Percentiles rank a stretch among this genome's conserved stretches.
Conservation (phyloP, 2,113 vertebrate genomes). For the Mus pahari region DNA sequence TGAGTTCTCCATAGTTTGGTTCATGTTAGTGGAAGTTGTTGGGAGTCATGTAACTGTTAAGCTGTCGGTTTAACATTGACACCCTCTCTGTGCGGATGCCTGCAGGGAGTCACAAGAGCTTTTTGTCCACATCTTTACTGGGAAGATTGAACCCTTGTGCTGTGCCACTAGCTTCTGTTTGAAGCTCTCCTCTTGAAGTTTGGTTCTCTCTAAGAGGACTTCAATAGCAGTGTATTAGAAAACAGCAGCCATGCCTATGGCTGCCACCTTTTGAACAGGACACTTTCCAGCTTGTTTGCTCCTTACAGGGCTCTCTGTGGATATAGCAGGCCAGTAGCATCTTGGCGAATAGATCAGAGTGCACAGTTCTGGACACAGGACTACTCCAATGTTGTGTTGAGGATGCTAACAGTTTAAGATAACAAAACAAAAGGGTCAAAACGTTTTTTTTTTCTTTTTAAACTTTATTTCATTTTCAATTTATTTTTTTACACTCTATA, state of each 20-base stretch:
- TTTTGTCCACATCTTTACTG: background rate
- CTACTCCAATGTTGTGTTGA: background rate
- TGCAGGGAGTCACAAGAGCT: background rate
- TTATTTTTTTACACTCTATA: no score
- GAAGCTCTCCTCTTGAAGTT: background rate
- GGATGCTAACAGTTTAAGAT: background rate
- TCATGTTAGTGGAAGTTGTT: conserved; percentile 30
- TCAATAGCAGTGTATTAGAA: background rate
- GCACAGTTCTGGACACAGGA: accelerated
- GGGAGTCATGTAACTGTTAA: background rate
- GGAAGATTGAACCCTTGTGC: background rate
- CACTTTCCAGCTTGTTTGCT: background rate
- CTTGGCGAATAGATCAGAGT: accelerated
- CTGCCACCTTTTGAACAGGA: background rate
- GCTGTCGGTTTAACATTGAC: accelerated
- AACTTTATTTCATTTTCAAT: no score
- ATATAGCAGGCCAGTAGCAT: background rate
- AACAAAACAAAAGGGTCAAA: background rate
- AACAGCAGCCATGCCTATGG: background rate
- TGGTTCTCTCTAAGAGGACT: background rate
- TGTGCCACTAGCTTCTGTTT: background rate
- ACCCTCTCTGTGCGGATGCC: background rate
- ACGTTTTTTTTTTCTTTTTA: background rate
- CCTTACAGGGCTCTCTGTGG: accelerated
- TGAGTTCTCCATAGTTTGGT: background rate